Evolutionary conservation across 2,797 vertebrate species (phyloP).

Genomic region (Anisognathus igniventris): DNA sequence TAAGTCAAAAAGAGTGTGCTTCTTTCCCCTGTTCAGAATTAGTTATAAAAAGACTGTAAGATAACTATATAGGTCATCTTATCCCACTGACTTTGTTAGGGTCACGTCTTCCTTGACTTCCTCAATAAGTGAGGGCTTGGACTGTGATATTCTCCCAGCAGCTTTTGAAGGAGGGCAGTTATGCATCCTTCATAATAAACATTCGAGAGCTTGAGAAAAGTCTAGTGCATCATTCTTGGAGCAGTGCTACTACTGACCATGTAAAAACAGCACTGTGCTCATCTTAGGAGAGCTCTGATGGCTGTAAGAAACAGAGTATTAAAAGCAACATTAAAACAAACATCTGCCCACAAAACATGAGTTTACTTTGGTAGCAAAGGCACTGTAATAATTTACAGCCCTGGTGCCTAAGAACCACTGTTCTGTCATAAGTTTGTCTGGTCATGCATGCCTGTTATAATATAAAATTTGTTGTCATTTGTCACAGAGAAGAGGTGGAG

Average conservation of each 20-base stretch:
- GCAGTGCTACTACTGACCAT: neutral
- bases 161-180: neutral
- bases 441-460: neutral
- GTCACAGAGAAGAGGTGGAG: neutral
- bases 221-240: neutral
- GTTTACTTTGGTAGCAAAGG: neutral
- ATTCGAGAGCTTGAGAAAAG: neutral
- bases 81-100: neutral
- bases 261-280: neutral
- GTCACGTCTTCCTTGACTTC: neutral
- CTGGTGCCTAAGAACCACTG: neutral
- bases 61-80: neutral
- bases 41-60: neutral
- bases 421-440: neutral
- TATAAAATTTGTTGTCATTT: neutral
- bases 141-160: neutral
- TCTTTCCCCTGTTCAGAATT: neutral
- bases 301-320: neutral
- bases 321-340: neutral
- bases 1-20: neutral
- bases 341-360: neutral
- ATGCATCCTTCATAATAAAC: neutral
- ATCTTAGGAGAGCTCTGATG: neutral
- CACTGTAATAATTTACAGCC: neutral
- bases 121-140: neutral